These are phyloP conservation scores for Gorsachius goisagi DNA, from an alignment of 2,113 vertebrate species.

Conservation along the genomic window DNA sequence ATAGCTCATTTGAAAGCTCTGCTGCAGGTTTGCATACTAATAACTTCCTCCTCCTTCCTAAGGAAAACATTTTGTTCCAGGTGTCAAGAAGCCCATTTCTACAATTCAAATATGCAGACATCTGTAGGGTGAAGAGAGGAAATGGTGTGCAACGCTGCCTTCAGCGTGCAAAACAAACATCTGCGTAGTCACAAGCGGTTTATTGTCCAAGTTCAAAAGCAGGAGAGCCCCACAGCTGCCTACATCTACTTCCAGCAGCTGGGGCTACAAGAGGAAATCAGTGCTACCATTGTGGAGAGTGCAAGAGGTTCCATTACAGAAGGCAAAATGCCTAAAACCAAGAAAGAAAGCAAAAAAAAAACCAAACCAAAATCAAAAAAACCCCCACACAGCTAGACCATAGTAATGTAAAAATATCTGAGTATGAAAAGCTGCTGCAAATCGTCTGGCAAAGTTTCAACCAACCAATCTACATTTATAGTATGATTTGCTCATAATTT, in stretches of 20 bases:
- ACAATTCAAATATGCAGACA: neutral
- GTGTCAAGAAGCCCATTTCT: neutral
- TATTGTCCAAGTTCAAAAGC: conserved; percentile 14
- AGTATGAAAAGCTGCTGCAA: neutral
- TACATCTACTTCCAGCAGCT: conserved; percentile 26
- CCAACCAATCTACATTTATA: neutral
- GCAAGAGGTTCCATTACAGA: neutral
- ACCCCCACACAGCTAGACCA: neutral
- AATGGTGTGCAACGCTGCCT: neutral
- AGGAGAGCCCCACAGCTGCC: conserved; percentile 2
- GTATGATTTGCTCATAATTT: neutral
- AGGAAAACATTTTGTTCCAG: conserved; percentile 22
- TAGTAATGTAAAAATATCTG: neutral
- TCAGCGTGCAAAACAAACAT: conserved; percentile 17
- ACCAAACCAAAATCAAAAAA: no score
- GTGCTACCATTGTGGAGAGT: neutral
- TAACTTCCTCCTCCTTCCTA: neutral
- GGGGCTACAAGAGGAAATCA: neutral
- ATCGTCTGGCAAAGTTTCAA: neutral
- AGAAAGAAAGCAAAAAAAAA: neutral
- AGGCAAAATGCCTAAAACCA: neutral
- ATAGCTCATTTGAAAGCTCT: conserved; percentile 3
- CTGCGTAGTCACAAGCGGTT: neutral
- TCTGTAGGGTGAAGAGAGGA: neutral
- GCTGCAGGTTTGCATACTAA: neutral